These are phyloP conservation scores for Drosophila greeni DNA, from an alignment of 2,888 invertebrate species.

Conservation along the genomic window DNA sequence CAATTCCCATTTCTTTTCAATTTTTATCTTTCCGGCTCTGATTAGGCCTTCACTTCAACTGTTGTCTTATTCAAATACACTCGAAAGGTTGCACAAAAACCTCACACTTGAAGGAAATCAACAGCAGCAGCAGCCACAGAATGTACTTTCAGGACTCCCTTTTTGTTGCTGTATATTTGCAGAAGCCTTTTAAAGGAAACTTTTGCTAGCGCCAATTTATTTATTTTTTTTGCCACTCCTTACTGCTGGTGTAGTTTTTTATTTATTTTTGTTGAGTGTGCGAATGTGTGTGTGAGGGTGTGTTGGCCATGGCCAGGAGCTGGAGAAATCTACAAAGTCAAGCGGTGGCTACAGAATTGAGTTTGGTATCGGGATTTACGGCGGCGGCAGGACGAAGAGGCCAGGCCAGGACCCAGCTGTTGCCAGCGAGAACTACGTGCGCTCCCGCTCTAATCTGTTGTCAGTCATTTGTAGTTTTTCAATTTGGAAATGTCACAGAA, in stretches of 20 bases:
- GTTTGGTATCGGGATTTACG: conserved; percentile 39
- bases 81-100: conserved; percentile 30
- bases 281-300: not conserved
- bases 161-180: conserved; percentile 24
- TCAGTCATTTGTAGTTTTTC: conserved; percentile 74
- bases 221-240: conserved; percentile 23
- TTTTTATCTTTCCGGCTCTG: conserved; percentile 18
- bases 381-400: conserved; percentile 33
- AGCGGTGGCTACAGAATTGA: conserved; percentile 37
- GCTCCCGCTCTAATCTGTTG: conserved; percentile 64
- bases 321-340: conserved; percentile 46
- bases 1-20: conserved; percentile 13
- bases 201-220: conserved; percentile 32
- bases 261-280: conserved; percentile 7
- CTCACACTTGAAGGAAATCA: conserved; percentile 34
- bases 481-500: conserved; percentile 73
- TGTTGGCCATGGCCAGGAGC: conserved; percentile 23
- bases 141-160: conserved; percentile 22
- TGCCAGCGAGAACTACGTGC: conserved; percentile 53
- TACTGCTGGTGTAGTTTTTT: conserved; percentile 10
- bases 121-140: conserved; percentile 23
- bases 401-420: conserved; percentile 44
- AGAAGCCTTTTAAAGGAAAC: conserved; percentile 39
- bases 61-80: conserved; percentile 41
- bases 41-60: conserved; percentile 39